phyloP scores from a whole-genome alignment of 2,888 invertebrate species.

The Galeopsomyia nigrocyanea region DNA sequence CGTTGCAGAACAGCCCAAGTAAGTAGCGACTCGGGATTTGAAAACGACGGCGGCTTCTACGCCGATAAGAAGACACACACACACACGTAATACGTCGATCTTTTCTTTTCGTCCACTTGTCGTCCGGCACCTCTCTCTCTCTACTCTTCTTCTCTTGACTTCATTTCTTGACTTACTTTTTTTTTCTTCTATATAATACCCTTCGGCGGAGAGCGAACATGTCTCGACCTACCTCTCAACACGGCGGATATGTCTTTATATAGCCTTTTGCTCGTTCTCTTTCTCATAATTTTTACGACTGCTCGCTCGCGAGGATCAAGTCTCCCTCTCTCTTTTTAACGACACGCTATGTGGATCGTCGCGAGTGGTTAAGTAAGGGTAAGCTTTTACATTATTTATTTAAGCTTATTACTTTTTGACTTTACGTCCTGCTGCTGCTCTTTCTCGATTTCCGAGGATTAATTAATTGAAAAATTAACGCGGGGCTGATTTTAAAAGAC shows the following conservation, averaged over 20 bases:
- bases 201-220: not conserved
- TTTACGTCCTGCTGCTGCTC: no score
- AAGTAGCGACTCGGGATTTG: conserved; percentile 47
- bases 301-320: not conserved
- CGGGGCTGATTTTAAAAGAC: no score
- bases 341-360: no score
- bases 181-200: no score
- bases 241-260: no score
- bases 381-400: no score
- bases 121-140: not conserved
- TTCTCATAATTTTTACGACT: conserved; percentile 29
- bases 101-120: conserved; percentile 7
- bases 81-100: conserved; percentile 40
- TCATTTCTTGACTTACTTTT: conserved; percentile 20
- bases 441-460: no score
- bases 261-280: not conserved
- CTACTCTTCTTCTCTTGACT: no score
- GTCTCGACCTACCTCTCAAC: conserved; percentile 14
- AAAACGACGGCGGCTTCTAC: conserved; percentile 39
- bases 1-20: conserved; percentile 32
- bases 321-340: no score
- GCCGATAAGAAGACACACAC: conserved; percentile 38
- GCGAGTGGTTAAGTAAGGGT: no score
- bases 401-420: no score
- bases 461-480: no score